These are phyloP conservation scores for Zaprionus kolodkinae DNA, from an alignment of 1,140 invertebrate genomes.

Conservation along the genomic window DNA sequence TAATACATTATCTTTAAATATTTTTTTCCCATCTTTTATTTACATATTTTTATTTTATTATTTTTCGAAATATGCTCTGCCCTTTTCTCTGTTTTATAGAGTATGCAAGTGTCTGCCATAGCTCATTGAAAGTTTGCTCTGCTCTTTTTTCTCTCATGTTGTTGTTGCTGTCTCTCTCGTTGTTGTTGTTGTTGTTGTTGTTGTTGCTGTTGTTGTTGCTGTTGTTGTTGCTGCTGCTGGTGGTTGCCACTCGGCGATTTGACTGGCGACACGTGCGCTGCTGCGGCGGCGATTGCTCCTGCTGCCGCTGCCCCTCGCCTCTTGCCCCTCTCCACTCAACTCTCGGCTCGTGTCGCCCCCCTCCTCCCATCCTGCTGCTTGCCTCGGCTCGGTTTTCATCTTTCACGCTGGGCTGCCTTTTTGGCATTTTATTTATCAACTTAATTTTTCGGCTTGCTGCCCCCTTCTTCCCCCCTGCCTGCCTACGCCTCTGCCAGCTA, in stretches of 20 bases:
- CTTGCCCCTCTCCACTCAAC: background rate
- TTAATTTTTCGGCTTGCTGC: constrained; percentile 67
- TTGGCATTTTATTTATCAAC: constrained; percentile 75
- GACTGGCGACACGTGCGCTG: constrained; percentile 62
- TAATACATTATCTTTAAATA: no score
- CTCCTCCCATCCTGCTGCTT: constrained; percentile 4
- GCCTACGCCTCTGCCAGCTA: constrained; percentile 28
- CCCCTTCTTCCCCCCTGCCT: background rate
- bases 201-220: constrained; percentile 11
- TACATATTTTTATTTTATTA: background rate
- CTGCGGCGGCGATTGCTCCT: constrained; percentile 25
- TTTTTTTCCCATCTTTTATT: no score
- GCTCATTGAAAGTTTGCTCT: background rate
- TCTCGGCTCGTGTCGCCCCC: background rate
- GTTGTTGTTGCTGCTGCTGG: constrained; percentile 24
- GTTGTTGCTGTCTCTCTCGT: constrained; percentile 22
- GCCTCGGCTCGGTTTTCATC: constrained; percentile 55
- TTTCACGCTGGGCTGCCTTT: constrained; percentile 66
- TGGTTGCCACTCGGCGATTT: constrained; percentile 54
- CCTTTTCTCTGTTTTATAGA: background rate
- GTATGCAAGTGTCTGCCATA: constrained; percentile 7
- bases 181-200: constrained; percentile 13
- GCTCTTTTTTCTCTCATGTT: background rate
- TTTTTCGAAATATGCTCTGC: background rate
- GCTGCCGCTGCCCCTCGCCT: background rate